phyloP scores from a whole-genome alignment of 37 sponge, comb jelly and placozoan genomes.

The Spongilla lacustris region DNA sequence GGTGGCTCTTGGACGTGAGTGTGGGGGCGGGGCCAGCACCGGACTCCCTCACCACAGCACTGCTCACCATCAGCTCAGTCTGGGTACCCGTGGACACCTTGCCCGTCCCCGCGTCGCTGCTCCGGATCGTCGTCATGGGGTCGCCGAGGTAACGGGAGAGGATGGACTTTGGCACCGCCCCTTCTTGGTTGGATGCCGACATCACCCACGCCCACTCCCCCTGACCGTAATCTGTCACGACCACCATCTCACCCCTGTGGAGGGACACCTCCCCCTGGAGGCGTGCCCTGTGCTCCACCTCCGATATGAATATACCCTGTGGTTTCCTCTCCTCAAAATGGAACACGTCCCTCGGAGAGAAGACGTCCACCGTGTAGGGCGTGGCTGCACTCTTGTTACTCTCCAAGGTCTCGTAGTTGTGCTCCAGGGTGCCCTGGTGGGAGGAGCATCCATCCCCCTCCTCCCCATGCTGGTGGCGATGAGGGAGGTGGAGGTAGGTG shows the following conservation, averaged over 20 bases:
- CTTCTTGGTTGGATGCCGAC: conserved; percentile 17
- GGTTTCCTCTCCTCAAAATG: conserved; percentile 35
- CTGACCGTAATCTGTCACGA: conserved; percentile 37
- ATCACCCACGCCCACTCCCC: conserved; percentile 68
- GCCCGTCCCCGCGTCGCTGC: not conserved
- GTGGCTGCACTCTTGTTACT: not conserved
- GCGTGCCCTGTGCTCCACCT: not conserved
- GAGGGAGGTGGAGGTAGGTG: not conserved
- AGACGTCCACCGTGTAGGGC: not conserved
- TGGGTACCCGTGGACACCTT: not conserved
- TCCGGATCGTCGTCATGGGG: not conserved
- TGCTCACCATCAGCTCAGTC: conserved; percentile 5
- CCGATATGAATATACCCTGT: conserved; percentile 32
- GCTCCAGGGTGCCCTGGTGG: not conserved
- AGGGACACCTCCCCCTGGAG: conserved; percentile 47
- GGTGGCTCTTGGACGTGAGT: not conserved
- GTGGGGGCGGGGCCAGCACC: not conserved
- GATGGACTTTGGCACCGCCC: conserved; percentile 40
- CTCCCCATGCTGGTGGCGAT: not conserved
- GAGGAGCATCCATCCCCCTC: not conserved
- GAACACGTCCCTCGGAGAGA: conserved; percentile 31
- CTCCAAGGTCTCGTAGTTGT: not conserved
- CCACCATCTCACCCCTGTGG: conserved; percentile 40
- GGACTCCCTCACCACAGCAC: not conserved
- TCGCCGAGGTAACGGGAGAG: conserved; percentile 35